Base-by-base conservation (phyloP, 1,140 invertebrate species). In the Drosophila pandora region DNA sequence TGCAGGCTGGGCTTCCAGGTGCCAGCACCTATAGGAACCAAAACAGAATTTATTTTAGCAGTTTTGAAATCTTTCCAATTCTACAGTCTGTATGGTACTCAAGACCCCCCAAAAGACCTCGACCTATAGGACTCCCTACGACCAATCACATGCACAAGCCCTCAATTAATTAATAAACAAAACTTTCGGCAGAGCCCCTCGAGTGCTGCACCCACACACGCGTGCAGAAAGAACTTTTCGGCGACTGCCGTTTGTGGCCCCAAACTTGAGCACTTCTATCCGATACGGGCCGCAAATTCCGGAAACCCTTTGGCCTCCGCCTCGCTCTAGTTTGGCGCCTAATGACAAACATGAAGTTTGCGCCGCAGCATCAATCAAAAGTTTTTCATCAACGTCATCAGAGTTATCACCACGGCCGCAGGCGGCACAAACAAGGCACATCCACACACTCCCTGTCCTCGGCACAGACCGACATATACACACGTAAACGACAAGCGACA, bases 361-460 rank as follows among this genome's bases (percentile, higher is more conserved):
- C 76, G 78, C 83, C 79, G 88, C 76, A 81, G 80, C 84, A 88
- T 88, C 84, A 88, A 88, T 88, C 84, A 88, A 88, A 88, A 88
- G 85, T 88, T 88, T 88, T 90, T 85, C 85, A 90, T 88, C 85
- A 90, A 90, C 87, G 84, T 88, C 84, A 88, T 90, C 84, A 88
- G 85, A 87, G 84, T 88, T 88, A 88, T 88, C 84, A 88, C 72
- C 84, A 78, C 70, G 49, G 52, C 84, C 80, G 53, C 73, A 90
- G 85, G 83, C 83, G 65, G 65, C 55, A 70, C 57, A 70, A 55
- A 75, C 56, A 58, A 78, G 8, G 30, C 30, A 32, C 5, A 75
- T 32, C 71, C 41, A 34, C 52, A 53, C 54, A 57, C 50, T 48
- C 63, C 57, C 59, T 60, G 41, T 75, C 59, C 59, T 41, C 54